Percentiles rank a stretch among this genome's conserved stretches.
Evolutionary conservation across 1,140 invertebrate genomes (phyloP).

Genomic region (Drosophila paulistorum): DNA sequence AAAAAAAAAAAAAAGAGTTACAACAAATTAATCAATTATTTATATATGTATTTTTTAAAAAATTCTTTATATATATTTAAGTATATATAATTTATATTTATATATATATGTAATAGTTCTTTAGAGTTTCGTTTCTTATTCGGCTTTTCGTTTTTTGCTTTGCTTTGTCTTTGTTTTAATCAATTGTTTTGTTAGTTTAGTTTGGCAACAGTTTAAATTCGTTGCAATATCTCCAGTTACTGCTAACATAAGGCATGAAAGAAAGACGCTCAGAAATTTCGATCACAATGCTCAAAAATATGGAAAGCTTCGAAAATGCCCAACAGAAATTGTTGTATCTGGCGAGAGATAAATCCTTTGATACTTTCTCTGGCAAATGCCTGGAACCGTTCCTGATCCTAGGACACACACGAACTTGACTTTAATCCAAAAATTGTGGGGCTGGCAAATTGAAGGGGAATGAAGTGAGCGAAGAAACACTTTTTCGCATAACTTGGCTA

Average conservation of each 20-base stretch:
- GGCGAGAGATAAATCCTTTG: too few species aligned
- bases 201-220: conserved; percentile 80
- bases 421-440: too few species aligned
- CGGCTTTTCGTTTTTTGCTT: conserved; percentile 2
- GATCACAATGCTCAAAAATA: not conserved
- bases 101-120: conserved; percentile 53
- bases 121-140: conserved; percentile 40
- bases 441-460: too few species aligned
- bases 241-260: conserved; percentile 55
- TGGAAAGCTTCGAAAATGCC: too few species aligned
- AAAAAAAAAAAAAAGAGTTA: conserved; percentile 33
- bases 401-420: too few species aligned
- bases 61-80: conserved; percentile 65
- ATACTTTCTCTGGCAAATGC: too few species aligned
- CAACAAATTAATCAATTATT: conserved; percentile 21
- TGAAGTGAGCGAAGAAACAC: too few species aligned
- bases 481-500: too few species aligned
- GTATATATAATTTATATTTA: conserved; percentile 52
- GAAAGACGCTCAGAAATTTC: not conserved
- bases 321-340: too few species aligned
- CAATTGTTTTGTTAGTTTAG: conserved; percentile 62
- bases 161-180: conserved; percentile 33
- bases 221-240: conserved; percentile 78
- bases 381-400: too few species aligned
- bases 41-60: conserved; percentile 64